These are phyloP conservation scores for Leucophora obtusa DNA, from an alignment of 2,888 invertebrate genomes.

Conservation along the genomic window DNA sequence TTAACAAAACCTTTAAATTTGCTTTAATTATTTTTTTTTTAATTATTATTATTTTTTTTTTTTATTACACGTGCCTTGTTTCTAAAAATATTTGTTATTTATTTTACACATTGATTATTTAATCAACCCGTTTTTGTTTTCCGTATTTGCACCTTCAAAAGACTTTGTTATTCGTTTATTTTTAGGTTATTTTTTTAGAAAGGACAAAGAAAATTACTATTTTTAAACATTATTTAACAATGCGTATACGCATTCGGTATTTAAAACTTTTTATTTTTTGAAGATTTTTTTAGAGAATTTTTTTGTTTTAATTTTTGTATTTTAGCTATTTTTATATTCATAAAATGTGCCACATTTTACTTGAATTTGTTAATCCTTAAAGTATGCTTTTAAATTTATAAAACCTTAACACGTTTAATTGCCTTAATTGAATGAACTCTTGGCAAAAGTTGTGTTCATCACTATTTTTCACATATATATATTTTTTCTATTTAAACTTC, in stretches of 20 bases:
- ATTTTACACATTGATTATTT: conserved; percentile 46
- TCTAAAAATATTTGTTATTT: not conserved
- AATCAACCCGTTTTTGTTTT: conserved; percentile 35
- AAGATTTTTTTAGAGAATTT: not conserved
- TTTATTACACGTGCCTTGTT: conserved; percentile 40
- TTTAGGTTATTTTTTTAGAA: not conserved
- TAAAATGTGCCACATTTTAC: conserved; percentile 19
- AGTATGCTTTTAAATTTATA: conserved; percentile 21
- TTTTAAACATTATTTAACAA: not conserved
- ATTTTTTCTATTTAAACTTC: conserved; percentile 20
- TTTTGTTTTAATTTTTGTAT: conserved; percentile 1
- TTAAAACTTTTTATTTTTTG: not conserved
- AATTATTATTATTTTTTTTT: not conserved
- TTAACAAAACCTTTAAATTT: not conserved
- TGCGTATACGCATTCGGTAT: conserved; percentile 34
- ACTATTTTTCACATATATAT: conserved; percentile 6
- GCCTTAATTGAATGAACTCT: conserved; percentile 26
- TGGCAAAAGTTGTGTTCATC: conserved; percentile 19
- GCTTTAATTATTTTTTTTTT: not conserved
- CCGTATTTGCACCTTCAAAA: not conserved
- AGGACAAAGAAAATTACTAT: not conserved
- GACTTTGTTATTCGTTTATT: not conserved
- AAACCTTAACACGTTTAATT: conserved; percentile 5
- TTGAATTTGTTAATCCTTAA: conserved; percentile 16
- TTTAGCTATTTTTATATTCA: not conserved